Conservation (phyloP, 1,140 invertebrate genomes). For the Drosophila paulistorum region DNA sequence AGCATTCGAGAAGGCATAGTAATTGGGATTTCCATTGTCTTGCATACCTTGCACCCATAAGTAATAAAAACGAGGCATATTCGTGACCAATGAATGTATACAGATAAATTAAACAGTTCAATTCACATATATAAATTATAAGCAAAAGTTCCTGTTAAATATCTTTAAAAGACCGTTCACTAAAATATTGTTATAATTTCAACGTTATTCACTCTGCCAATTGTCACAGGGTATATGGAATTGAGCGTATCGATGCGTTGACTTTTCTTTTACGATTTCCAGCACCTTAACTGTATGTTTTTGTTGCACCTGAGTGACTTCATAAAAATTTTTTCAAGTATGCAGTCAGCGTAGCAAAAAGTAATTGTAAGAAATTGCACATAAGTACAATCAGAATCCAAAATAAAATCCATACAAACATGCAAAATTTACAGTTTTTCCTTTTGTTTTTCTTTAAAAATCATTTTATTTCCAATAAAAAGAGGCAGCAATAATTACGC, state of each 20-base stretch:
- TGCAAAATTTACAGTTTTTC: not conserved
- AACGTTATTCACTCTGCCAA: too few relatives aligned
- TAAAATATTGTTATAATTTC: too few relatives aligned
- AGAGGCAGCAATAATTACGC: slow-evolving; percentile 18
- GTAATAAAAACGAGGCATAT: not conserved
- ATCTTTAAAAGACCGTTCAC: too few relatives aligned
- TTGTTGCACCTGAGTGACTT: slow-evolving; percentile 61
- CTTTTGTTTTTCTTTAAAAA: not conserved
- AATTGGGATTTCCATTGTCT: slow-evolving; percentile 49
- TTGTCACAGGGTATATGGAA: not conserved
- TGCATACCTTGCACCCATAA: not conserved
- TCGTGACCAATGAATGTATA: not conserved
- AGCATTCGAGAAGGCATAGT: slow-evolving; percentile 9
- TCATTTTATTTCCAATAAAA: slow-evolving; percentile 67
- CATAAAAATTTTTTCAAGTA: slow-evolving; percentile 54
- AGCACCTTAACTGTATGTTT: slow-evolving; percentile 36
- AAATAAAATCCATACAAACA: slow-evolving; percentile 10
- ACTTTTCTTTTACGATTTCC: slow-evolving; percentile 39
- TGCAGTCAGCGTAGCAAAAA: slow-evolving; percentile 42
- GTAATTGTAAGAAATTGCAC: slow-evolving; percentile 39
- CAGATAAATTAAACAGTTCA: too few relatives aligned
- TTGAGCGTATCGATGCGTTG: not conserved
- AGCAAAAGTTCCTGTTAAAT: too few relatives aligned
- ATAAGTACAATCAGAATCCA: slow-evolving; percentile 25
- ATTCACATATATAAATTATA: too few relatives aligned